Evolutionary conservation across 2,888 invertebrate genomes (phyloP), one percentile per base, ranked within the genome.

Genomic region (Ophion ventricosus): DNA sequence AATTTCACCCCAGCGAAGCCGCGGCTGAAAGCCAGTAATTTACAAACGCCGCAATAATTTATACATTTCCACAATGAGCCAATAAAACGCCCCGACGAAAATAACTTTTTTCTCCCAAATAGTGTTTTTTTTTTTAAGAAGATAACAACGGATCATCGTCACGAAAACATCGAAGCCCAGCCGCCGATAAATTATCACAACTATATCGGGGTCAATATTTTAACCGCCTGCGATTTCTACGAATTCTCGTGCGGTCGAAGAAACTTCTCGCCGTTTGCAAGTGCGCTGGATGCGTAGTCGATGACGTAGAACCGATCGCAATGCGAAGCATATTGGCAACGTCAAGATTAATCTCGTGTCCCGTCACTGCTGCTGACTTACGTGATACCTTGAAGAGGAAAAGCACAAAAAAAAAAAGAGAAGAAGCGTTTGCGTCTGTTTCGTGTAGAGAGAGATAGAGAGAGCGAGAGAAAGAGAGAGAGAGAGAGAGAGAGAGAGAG

Each of bases 321-420:
- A 82, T 76, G 82, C 78, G 75, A 64, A 82, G 76, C 74, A 78
- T 73, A 84, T 84, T 84, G 84, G 82, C 84, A 84, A 73, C 78
- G 85, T 86, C 85, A 80, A 81, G 83, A 85, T 85, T 84, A 84
- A 87, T 85, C 84, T 80, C 77, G 61, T 76, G 82, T 87, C 80
- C 82, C 78, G 75, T 84, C 82, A 70, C 77, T 82, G 61, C 35
- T 29, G 49, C 76, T 49, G 66, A 54, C 63, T 75, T 75, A 69
- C 78, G 56, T 35, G 83, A 70, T 67, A 82, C 82, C 82, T 82
- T 73, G 59, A 80, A 35, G 57, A 69, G 25, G 35, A 61, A 74
- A 49, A 67, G 56, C 29, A 40, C 67, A 26, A 74, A 29, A n/a
- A 61, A 67, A 54, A 49, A 43, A 49, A 49, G 29, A 49, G 29